Base-by-base conservation (phyloP, 53 echinoderm and acorn worm species). In the Antedon mediterranea region DNA sequence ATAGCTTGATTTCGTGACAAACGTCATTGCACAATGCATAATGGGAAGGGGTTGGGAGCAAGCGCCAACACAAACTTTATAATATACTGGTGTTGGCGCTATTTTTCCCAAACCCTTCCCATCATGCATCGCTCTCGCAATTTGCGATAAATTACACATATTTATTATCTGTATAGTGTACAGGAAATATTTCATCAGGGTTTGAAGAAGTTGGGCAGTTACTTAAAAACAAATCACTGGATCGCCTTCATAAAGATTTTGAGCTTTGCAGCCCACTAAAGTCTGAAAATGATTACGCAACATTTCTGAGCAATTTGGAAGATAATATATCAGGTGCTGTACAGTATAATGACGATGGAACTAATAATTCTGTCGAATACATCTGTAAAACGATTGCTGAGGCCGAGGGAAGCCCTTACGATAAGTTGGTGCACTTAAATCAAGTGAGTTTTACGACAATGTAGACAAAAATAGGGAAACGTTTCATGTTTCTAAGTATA, bases 321-420 rank as follows among this genome's bases (percentile, higher is more conserved):
- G 76, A 81, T 32, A 28, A 32, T 0, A 81, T 89, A 30, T 74
- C 74, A 78, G 79, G 86, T 0, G 31, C 83, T 73, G 90, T 78
- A 0, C 90, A 89, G 81, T 89, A 89, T 76, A 89, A 89, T 37
- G 34, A 31, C 13, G 29, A 72, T 57, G 80, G 74, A 18, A 76
- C 78, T 7, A 33, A 44, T 9, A 76, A 78, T 26, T 43, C 30
- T 4, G 79, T 86, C 28, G 86, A 44, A 28, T 0, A 15, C 9
- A 28, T 86, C 30, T 86, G 90, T 72, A 43, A 71, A 3, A 7
- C 70, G 0, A 84, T 89, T 78, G 86, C 83, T 30, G 74, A 77
- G 32, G 71, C 83, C 27, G 30, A 81, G 32, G 79, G 75, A 28
- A 78, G 85, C 13, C 78, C 83, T 27, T 71, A 84, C 29, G 74